Evolutionary conservation across 2,113 vertebrate species (phyloP).

Genomic region (Lagenorhynchus albirostris): DNA sequence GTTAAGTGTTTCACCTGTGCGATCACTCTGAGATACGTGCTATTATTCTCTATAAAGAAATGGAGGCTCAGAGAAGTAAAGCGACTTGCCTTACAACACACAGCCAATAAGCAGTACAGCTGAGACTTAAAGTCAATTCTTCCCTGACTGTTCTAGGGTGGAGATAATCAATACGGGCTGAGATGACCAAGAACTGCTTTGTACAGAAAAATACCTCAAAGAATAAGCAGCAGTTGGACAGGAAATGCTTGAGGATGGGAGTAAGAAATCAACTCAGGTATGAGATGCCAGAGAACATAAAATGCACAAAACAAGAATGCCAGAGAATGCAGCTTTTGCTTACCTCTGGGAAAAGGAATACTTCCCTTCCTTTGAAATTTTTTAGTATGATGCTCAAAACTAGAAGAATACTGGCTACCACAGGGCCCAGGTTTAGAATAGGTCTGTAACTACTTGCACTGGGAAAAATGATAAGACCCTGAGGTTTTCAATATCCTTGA

Average conservation of each 20-base stretch:
- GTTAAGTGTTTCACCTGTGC: background rate
- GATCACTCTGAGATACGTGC: background rate
- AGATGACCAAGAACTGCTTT: background rate
- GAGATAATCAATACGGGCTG: background rate
- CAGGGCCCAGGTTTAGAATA: background rate
- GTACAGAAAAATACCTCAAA: slow-evolving; percentile 8
- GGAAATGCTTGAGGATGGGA: background rate
- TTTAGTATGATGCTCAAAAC: background rate
- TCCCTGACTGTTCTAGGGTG: background rate
- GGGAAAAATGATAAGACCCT: background rate
- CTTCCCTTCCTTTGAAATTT: background rate
- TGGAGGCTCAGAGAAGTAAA: background rate
- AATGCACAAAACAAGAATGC: background rate
- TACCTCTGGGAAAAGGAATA: background rate
- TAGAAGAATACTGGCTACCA: background rate
- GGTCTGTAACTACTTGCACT: background rate
- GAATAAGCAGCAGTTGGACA: background rate
- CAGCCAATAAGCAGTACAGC: background rate
- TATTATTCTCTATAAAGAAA: background rate
- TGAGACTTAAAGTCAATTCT: background rate
- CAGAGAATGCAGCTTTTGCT: background rate
- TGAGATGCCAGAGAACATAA: background rate
- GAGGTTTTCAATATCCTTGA: background rate
- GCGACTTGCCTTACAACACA: background rate
- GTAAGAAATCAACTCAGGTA: background rate